phyloP scores from a whole-genome alignment of 2,888 invertebrate species.

The Abrostola tripartita region DNA sequence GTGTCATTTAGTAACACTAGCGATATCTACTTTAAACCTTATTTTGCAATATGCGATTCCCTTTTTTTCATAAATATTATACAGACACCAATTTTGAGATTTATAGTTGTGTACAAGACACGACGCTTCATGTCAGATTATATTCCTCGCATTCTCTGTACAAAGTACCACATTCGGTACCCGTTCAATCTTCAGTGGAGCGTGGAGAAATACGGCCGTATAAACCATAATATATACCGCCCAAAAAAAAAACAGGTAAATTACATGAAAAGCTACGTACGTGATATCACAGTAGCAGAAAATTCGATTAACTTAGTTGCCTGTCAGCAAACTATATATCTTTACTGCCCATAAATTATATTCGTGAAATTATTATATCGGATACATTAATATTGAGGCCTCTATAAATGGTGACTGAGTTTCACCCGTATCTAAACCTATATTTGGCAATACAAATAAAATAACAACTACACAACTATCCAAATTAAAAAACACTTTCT shows the following conservation, averaged over 20 bases:
- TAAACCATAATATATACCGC: slow-evolving; percentile 72
- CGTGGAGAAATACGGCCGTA: slow-evolving; percentile 79
- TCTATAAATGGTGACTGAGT: slow-evolving; percentile 43
- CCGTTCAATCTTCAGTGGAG: slow-evolving; percentile 77
- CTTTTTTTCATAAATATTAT: slow-evolving; percentile 55
- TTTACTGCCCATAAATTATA: slow-evolving; percentile 72
- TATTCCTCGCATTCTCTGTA: slow-evolving; percentile 61
- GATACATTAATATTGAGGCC: slow-evolving; percentile 64
- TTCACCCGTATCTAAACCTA: slow-evolving; percentile 39
- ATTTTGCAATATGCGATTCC: background rate
- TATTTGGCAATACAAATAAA: slow-evolving; percentile 30
- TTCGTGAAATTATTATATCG: slow-evolving; percentile 67
- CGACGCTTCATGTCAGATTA: slow-evolving; percentile 57
- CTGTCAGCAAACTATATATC: slow-evolving; percentile 76
- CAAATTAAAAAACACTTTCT: no score
- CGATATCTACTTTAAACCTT: no score
- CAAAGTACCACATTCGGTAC: slow-evolving; percentile 71
- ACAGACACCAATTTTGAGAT: slow-evolving; percentile 48
- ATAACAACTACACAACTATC: background rate
- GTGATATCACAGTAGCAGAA: slow-evolving; percentile 79
- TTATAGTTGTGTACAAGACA: slow-evolving; percentile 51
- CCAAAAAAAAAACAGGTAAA: slow-evolving; percentile 79
- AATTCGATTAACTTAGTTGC: slow-evolving; percentile 79
- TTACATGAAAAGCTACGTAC: slow-evolving; percentile 73
- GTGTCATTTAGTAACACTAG: no score